Conservation (phyloP, 2,113 vertebrate genomes). For the Eurystomus gularis region DNA sequence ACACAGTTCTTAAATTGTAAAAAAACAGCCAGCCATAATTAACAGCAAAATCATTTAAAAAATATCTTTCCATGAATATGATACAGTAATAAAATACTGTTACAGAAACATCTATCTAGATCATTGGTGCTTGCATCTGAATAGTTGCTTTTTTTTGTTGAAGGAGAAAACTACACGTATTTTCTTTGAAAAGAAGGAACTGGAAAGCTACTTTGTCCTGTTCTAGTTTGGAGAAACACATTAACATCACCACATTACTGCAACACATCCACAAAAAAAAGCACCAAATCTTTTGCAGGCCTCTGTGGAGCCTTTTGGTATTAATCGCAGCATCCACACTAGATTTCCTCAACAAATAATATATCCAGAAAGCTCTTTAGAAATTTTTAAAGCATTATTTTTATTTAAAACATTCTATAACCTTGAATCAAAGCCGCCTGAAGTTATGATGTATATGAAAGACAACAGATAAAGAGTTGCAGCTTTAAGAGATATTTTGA, state of each 20-base stretch:
- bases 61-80: neutral
- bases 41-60: neutral
- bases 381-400: neutral
- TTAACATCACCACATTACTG: neutral
- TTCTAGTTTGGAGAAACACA: neutral
- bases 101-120: neutral
- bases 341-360: neutral
- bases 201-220: neutral
- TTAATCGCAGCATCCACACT: neutral
- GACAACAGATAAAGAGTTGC: neutral
- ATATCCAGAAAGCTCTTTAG: neutral
- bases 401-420: neutral
- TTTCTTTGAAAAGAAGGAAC: neutral
- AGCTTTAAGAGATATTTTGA: neutral
- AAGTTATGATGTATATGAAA: neutral
- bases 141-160: neutral
- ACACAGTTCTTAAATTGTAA: neutral
- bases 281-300: neutral
- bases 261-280: neutral
- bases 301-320: neutral
- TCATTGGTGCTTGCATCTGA: neutral
- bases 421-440: neutral
- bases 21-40: neutral
- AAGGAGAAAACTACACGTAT: neutral
- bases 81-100: neutral